Percentiles rank a stretch among this genome's conserved stretches.
Evolutionary conservation across 2,113 vertebrate species (phyloP).

Genomic region (Podocnemis expansa): DNA sequence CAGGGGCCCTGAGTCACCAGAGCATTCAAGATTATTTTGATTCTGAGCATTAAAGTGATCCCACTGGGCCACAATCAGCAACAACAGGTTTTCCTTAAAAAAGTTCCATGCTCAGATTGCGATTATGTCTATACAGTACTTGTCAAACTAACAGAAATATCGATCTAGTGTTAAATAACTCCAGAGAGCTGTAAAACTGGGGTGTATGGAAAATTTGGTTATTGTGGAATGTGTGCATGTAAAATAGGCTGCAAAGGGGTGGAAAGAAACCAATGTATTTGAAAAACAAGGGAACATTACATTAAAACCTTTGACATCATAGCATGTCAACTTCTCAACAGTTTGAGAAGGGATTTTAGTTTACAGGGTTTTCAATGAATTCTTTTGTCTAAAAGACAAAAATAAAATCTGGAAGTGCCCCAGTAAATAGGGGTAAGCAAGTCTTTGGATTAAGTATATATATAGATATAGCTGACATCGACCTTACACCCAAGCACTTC

Average conservation of each 20-base stretch:
- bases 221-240: not conserved
- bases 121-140: not conserved
- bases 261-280: not conserved
- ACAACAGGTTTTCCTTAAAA: not conserved
- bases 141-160: not conserved
- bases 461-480: not conserved
- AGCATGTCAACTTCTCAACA: rapidly evolving
- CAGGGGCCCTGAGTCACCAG: not conserved
- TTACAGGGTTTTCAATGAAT: not conserved
- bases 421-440: rapidly evolving
- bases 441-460: rapidly evolving
- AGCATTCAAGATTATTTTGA: not conserved
- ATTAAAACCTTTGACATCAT: not conserved
- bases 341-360: not conserved
- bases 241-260: not conserved
- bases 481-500: not conserved
- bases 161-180: not conserved
- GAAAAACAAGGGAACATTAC: not conserved
- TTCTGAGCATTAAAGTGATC: not conserved
- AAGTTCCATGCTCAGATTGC: not conserved
- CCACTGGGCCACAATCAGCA: not conserved
- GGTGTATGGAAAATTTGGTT: not conserved
- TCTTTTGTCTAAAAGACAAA: not conserved
- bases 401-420: not conserved
- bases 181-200: not conserved